These are phyloP conservation scores for Callithrix jacchus DNA, from an alignment of 2,113 vertebrate genomes.

Conservation along the genomic window DNA sequence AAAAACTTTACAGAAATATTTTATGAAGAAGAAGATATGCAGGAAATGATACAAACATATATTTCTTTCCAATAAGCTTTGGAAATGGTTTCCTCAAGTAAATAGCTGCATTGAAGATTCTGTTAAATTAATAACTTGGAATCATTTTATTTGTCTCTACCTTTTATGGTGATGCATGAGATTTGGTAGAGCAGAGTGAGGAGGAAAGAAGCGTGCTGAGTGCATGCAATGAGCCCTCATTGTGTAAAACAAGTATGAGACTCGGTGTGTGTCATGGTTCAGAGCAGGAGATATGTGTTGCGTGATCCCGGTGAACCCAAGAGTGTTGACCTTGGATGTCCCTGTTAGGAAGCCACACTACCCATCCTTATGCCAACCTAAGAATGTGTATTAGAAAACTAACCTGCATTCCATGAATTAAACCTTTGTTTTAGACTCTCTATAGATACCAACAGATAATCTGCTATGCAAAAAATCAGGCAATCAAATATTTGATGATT, in stretches of 20 bases:
- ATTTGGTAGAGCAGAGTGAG: not conserved
- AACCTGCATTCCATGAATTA: not conserved
- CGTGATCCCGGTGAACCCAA: too few species aligned
- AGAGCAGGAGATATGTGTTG: not conserved
- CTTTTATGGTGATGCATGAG: not conserved
- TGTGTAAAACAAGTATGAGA: not conserved
- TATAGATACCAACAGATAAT: not conserved
- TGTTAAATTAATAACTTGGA: not conserved
- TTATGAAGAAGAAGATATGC: not conserved
- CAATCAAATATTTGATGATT: not conserved
- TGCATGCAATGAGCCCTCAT: rapidly evolving
- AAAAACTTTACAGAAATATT: not conserved
- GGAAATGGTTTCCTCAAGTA: not conserved
- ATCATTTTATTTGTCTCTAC: not conserved
- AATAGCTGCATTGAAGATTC: not conserved
- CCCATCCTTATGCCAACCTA: not conserved
- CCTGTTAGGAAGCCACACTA: too few species aligned
- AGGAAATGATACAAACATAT: not conserved
- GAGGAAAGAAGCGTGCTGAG: not conserved
- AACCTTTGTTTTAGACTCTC: not conserved
- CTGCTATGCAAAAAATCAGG: not conserved
- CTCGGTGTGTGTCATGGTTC: not conserved
- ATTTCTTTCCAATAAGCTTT: not conserved
- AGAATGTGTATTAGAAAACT: not conserved
- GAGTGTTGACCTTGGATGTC: not conserved